These are phyloP conservation scores for Encarsia formosa DNA, from an alignment of 2,888 invertebrate species.

Conservation along the genomic window DNA sequence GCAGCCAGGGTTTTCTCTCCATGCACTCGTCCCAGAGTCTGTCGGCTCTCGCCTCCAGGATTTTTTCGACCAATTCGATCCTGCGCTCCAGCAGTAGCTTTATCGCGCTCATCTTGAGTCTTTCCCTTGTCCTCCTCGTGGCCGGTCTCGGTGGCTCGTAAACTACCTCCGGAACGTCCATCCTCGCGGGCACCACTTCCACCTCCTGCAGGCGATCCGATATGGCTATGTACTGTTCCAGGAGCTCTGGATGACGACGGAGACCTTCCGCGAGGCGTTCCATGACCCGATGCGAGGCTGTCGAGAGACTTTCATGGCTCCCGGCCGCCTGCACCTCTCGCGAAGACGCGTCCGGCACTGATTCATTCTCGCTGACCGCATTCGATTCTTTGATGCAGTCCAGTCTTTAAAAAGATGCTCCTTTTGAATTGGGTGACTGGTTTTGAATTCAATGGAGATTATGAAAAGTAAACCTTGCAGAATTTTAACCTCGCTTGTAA, in stretches of 20 bases:
- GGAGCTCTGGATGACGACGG: slow-evolving; percentile 11
- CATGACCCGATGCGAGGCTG: background rate
- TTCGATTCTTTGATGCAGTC: background rate
- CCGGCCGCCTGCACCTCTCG: background rate
- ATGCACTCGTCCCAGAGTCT: slow-evolving; percentile 36
- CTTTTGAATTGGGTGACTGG: background rate
- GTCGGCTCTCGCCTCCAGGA: slow-evolving; percentile 36
- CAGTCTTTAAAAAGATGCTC: background rate
- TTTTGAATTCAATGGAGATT: too few species aligned
- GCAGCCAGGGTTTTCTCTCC: slow-evolving; percentile 42
- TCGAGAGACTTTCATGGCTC: background rate
- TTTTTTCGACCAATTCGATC: slow-evolving; percentile 32
- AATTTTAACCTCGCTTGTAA: too few species aligned
- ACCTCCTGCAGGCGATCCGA: background rate
- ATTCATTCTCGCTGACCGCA: background rate
- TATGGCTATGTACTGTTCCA: slow-evolving; percentile 1
- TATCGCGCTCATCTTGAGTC: slow-evolving; percentile 21
- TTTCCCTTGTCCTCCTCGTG: background rate
- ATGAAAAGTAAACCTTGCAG: too few species aligned
- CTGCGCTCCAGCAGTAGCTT: slow-evolving; percentile 30
- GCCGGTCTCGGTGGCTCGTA: background rate
- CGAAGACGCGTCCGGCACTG: background rate
- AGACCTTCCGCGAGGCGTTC: slow-evolving; percentile 9
- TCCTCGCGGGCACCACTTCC: background rate
- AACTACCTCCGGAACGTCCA: too few species aligned